Evolutionary conservation across 2,888 invertebrate genomes (phyloP), one percentile per base, ranked within the genome.

Genomic region (Andricus quercusramuli): DNA sequence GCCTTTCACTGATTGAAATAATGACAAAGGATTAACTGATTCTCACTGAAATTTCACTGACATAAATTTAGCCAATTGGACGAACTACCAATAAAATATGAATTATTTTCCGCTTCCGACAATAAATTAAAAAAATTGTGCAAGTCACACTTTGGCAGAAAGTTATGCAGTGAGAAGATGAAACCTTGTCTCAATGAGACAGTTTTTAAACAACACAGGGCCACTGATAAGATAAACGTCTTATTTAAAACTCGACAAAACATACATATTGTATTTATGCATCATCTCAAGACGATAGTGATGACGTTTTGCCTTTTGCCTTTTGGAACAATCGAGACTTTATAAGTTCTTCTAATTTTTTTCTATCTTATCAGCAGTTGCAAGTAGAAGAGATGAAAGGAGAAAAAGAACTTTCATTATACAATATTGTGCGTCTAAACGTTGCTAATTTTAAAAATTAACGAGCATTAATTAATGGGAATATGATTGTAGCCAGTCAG

Each of bases 281-380:
- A 78, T 68, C 79, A 79, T 78, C 76, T n/a, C 65, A 17, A n/a
- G n/a, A 44, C 11, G 64, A 79, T 56, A 78, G 44, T 64, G 78
- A 83, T 62, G 77, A 80, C 29, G 62, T 62, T 47, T 25, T 25
- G 25, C 25, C 25, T 25, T 67, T 65, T 22, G 44, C 22, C 29
- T 78, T 51, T 56, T 9, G 20, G 64, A 80, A 81, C 59, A 44
- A 25, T 77, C 65, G 13, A 56, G 20, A n/a, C 56, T 78, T 51
- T 29, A 56, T 56, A 9, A 56, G n/a, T 22, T 22, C 11, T n/a
- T n/a, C 56, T 20, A 56, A 56, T 20, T 56, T 56, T 56, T n/a
- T 56, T 22, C 56, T n/a, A 56, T 56, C 8, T n/a, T 56, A 56
- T 56, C 56, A 56, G 9, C 56, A 22, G n/a, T 9, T 9, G n/a